phyloP scores from a whole-genome alignment of 2,113 vertebrate species.

The Rousettus leschenaultii region DNA sequence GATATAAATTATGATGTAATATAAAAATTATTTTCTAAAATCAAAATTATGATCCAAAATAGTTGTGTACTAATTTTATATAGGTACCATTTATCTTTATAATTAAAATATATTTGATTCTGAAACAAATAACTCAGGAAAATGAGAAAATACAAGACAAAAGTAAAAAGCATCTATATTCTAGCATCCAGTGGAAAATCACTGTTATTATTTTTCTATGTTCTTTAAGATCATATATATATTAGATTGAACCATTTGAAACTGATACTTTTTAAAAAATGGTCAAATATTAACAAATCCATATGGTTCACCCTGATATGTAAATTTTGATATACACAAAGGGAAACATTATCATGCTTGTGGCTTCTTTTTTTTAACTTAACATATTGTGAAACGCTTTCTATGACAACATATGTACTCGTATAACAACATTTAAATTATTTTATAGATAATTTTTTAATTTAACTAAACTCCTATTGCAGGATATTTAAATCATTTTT shows the following conservation, averaged over 20 bases:
- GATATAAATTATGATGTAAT: not conserved
- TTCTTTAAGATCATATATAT: not conserved
- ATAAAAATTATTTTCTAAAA: conserved; percentile 18
- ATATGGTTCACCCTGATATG: not conserved
- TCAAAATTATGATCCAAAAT: not conserved
- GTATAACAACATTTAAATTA: not conserved
- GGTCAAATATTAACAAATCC: not conserved
- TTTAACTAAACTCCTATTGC: not conserved
- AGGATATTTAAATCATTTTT: not conserved
- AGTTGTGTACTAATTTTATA: not conserved
- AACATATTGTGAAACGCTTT: not conserved
- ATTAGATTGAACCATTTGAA: not conserved
- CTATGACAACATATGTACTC: not conserved
- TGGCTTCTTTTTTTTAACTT: not conserved
- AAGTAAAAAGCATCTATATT: not conserved
- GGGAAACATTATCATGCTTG: not conserved
- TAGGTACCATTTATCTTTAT: not conserved
- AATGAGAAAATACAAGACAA: not conserved
- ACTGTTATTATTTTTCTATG: not conserved
- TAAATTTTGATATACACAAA: not conserved
- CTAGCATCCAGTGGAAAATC: not conserved
- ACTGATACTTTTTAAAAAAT: conserved; percentile 6
- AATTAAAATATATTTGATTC: conserved; percentile 36
- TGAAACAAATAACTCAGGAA: not conserved
- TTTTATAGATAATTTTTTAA: not conserved